phyloP scores from a whole-genome alignment of 2,888 invertebrate species.

The Drosophila recens region DNA sequence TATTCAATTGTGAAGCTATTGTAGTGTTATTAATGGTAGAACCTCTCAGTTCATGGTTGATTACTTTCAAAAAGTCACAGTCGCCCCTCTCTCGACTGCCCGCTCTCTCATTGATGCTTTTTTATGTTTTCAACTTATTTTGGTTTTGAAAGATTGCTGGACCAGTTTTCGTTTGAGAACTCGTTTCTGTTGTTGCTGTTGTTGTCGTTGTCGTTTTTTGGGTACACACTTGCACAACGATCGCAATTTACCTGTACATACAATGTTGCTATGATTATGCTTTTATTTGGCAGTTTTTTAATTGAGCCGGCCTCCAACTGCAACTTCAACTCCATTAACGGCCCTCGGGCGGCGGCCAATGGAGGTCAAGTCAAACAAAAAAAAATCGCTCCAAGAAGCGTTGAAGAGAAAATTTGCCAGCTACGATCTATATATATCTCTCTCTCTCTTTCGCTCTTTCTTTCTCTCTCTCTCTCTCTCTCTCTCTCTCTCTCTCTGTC shows the following conservation, averaged over 20 bases:
- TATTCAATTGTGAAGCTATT: conserved; percentile 19
- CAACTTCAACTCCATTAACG: conserved; percentile 46
- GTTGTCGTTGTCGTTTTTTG: conserved; percentile 24
- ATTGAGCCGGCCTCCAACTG: conserved; percentile 67
- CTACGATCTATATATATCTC: conserved; percentile 16
- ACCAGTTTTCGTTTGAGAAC: conserved; percentile 75
- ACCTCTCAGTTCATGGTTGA: conserved; percentile 61
- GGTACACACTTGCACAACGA: conserved; percentile 61
- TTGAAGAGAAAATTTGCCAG: conserved; percentile 64
- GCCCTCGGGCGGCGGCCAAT: conserved; percentile 64
- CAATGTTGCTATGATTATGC: conserved; percentile 24
- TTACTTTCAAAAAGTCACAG: conserved; percentile 71
- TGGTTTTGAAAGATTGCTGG: conserved; percentile 52
- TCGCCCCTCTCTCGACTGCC: neutral
- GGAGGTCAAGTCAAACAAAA: conserved; percentile 61
- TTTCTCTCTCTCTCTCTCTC: neutral
- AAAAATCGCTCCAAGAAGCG: conserved; percentile 47
- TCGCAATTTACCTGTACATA: conserved; percentile 47
- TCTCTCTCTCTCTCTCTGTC: conserved; percentile 14
- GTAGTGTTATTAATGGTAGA: conserved; percentile 55
- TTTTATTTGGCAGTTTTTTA: conserved; percentile 49
- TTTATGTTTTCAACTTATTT: conserved; percentile 26
- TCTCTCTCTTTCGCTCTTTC: neutral
- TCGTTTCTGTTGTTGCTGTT: conserved; percentile 40
- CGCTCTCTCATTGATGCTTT: conserved; percentile 37